Evolutionary conservation across 2,797 vertebrate genomes (phyloP).

Genomic region (Forpus xanthops): DNA sequence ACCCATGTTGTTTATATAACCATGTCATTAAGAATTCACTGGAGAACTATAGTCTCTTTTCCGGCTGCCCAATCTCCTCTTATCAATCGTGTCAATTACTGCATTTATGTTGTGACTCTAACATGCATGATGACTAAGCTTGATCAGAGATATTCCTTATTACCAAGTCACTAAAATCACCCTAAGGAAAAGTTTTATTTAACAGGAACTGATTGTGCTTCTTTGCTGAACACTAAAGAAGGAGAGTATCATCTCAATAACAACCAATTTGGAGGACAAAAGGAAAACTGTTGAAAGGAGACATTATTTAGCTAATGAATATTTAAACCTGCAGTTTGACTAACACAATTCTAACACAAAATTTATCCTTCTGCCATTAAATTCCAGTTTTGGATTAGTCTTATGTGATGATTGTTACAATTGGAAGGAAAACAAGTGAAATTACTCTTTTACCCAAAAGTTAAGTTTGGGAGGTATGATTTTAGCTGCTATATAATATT

Average conservation of each 20-base stretch:
- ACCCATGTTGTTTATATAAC: background rate
- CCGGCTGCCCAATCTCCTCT: background rate
- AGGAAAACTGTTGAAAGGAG: background rate
- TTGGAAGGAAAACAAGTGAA: background rate
- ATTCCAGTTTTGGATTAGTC: background rate
- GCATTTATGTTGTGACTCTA: background rate
- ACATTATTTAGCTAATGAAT: background rate
- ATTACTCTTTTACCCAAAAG: background rate
- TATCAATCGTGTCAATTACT: background rate
- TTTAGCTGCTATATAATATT: background rate
- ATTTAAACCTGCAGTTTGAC: background rate
- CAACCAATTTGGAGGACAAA: background rate
- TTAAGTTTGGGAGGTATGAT: background rate
- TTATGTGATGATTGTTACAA: background rate
- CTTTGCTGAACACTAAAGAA: background rate
- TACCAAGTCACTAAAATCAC: background rate
- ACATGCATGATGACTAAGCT: background rate
- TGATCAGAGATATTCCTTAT: background rate
- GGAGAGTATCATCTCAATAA: background rate
- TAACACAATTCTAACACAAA: background rate
- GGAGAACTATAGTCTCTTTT: background rate
- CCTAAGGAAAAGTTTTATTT: background rate
- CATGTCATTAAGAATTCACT: background rate
- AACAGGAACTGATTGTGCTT: background rate
- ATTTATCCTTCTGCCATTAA: background rate